These are phyloP conservation scores for Monarcha castaneiventris DNA, from an alignment of 2,113 vertebrate species.

Conservation along the genomic window DNA sequence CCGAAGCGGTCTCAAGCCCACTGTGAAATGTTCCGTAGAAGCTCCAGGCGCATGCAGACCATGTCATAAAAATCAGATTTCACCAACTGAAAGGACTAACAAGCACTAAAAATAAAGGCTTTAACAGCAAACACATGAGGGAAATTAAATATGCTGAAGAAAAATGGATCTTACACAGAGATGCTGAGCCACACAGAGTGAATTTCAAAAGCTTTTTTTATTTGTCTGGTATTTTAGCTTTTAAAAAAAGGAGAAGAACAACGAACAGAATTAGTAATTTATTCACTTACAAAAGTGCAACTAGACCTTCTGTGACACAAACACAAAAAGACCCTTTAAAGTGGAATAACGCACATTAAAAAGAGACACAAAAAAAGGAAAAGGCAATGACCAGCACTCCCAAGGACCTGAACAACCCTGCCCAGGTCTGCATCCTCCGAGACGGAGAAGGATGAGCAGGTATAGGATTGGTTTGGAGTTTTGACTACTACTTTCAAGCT, in stretches of 20 bases:
- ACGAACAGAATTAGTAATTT: not conserved
- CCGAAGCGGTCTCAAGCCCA: accelerated
- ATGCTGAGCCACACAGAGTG: not conserved
- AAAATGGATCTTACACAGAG: not conserved
- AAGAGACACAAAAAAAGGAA: not conserved
- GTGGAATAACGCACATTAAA: not conserved
- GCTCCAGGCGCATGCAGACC: not conserved
- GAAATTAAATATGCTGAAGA: not conserved
- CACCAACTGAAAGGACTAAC: not conserved
- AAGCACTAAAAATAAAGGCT: not conserved
- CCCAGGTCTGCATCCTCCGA: not conserved
- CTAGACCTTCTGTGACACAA: not conserved
- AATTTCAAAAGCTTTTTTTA: not conserved
- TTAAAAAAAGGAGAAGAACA: not conserved
- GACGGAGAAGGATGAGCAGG: not conserved
- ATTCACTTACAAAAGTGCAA: not conserved
- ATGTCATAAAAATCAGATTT: not conserved
- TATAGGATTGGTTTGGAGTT: not conserved
- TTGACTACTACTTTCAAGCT: not conserved
- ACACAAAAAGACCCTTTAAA: not conserved
- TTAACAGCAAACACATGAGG: not conserved
- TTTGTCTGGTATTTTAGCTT: not conserved
- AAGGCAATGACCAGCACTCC: not conserved
- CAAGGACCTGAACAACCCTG: not conserved
- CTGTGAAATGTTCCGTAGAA: not conserved